Percentiles rank a stretch among this genome's conserved stretches.
Evolutionary conservation across 2,888 invertebrate species (phyloP).

Genomic region (Amiota mariae): DNA sequence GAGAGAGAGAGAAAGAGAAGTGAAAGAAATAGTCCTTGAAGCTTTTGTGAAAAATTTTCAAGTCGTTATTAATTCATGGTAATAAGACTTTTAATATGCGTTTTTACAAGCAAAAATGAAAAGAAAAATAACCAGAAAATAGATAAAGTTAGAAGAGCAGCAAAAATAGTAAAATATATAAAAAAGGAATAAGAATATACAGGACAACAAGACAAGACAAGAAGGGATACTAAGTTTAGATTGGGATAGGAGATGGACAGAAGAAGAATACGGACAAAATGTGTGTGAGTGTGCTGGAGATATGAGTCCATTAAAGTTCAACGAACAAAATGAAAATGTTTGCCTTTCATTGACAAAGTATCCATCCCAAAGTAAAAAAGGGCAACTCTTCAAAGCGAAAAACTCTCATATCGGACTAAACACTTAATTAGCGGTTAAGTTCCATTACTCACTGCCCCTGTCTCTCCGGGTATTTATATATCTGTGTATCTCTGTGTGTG

Average conservation of each 20-base stretch:
- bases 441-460: neutral
- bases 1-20: neutral
- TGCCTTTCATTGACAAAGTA: neutral
- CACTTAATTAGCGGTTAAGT: slow-evolving; percentile 29
- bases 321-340: neutral
- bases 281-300: too few relatives aligned
- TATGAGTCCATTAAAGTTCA: too few relatives aligned
- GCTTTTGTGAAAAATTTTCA: slow-evolving; percentile 26
- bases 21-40: slow-evolving; percentile 17
- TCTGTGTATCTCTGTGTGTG: too few relatives aligned
- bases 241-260: neutral
- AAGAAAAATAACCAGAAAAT: too few relatives aligned
- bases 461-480: too few relatives aligned
- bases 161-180: neutral
- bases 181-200: neutral
- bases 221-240: neutral
- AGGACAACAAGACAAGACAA: neutral
- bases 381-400: too few relatives aligned
- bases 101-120: slow-evolving; percentile 17
- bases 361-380: too few relatives aligned
- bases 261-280: neutral
- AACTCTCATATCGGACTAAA: slow-evolving; percentile 1
- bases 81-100: slow-evolving; percentile 49
- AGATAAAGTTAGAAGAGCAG: neutral
- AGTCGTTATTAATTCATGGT: slow-evolving; percentile 50